These are phyloP conservation scores for Nephrocerus scutellatus DNA, from an alignment of 2,888 invertebrate genomes.

Conservation along the genomic window DNA sequence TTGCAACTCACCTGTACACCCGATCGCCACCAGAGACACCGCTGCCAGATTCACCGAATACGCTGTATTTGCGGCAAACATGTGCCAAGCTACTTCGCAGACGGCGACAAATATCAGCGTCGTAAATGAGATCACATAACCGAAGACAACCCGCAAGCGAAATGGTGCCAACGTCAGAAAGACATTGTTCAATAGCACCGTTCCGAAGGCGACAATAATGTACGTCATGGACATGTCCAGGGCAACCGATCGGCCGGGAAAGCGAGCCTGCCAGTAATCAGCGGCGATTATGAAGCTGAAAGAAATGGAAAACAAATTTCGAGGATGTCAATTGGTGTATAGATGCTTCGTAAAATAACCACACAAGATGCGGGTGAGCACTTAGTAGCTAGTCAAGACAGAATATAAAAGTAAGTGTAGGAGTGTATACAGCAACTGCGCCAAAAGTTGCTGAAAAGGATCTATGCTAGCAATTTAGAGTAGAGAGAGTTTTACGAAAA, in stretches of 20 bases:
- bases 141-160: slow-evolving; percentile 79
- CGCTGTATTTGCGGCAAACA: slow-evolving; percentile 69
- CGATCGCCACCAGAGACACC: slow-evolving; percentile 77
- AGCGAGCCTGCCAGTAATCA: slow-evolving; percentile 82
- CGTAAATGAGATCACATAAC: slow-evolving; percentile 72
- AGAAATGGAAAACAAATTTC: slow-evolving; percentile 12
- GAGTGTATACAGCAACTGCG: too few relatives aligned
- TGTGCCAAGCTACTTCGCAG: slow-evolving; percentile 80
- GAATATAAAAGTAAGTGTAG: too few relatives aligned
- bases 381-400: too few relatives aligned
- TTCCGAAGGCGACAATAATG: slow-evolving; percentile 81
- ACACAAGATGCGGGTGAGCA: too few relatives aligned
- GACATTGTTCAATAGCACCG: slow-evolving; percentile 78
- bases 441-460: too few relatives aligned
- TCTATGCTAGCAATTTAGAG: too few relatives aligned
- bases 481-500: too few relatives aligned
- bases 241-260: slow-evolving; percentile 77
- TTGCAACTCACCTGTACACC: slow-evolving; percentile 57
- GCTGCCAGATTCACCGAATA: slow-evolving; percentile 78
- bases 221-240: slow-evolving; percentile 91
- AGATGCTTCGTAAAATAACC: too few relatives aligned
- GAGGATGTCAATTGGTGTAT: too few relatives aligned
- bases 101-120: slow-evolving; percentile 77
- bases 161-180: slow-evolving; percentile 75
- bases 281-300: slow-evolving; percentile 85